Percentiles rank a stretch among this genome's conserved stretches.
phyloP scores from a whole-genome alignment of 2,797 vertebrate species.

The Gouania willdenowi region DNA sequence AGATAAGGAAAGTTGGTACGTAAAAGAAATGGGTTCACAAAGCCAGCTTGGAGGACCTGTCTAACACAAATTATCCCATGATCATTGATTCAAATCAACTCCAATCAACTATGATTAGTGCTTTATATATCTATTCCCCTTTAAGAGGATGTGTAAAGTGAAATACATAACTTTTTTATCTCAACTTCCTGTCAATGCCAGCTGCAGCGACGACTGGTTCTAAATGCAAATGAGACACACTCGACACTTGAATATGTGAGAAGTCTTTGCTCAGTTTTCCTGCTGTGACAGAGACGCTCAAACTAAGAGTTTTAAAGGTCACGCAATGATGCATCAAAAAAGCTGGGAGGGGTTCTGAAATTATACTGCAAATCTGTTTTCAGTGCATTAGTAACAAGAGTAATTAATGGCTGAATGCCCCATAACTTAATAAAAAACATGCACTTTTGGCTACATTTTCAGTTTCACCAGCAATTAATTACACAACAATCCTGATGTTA shows the following conservation, averaged over 20 bases:
- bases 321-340: not conserved
- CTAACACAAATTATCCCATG: slow-evolving; percentile 13
- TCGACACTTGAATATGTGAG: too few relatives aligned
- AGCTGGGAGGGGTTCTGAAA: not conserved
- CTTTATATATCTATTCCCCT: too few relatives aligned
- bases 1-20: slow-evolving; percentile 31
- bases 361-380: not conserved
- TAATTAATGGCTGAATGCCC: not conserved
- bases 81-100: not conserved
- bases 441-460: too few relatives aligned
- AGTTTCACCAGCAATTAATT: too few relatives aligned
- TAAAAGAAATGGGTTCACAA: slow-evolving; percentile 8
- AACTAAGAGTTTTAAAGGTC: slow-evolving; percentile 2
- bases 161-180: too few relatives aligned
- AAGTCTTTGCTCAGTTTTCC: too few relatives aligned
- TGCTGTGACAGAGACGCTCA: too few relatives aligned
- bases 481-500: too few relatives aligned
- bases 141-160: too few relatives aligned
- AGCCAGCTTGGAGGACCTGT: slow-evolving; percentile 10
- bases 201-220: too few relatives aligned
- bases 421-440: not conserved
- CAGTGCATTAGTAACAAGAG: not conserved
- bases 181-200: too few relatives aligned
- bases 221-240: too few relatives aligned
- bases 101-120: not conserved